phyloP scores from a whole-genome alignment of 2,113 vertebrate genomes.

The Ellobius talpinus region DNA sequence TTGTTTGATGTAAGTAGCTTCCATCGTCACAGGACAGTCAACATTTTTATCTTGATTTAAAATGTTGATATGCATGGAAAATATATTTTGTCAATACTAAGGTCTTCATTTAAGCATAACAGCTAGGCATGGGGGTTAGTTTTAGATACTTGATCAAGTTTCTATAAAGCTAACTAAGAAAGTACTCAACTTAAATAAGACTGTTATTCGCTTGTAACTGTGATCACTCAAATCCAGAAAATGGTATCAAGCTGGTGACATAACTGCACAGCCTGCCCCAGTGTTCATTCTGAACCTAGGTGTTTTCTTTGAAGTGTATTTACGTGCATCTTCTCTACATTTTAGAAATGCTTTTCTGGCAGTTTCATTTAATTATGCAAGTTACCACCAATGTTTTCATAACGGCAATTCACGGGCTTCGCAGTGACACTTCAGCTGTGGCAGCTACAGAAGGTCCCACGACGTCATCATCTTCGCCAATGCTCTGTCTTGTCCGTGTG shows the following conservation, averaged over 20 bases:
- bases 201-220: constrained; percentile 53
- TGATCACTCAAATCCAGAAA: constrained; percentile 67
- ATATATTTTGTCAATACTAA: neutral
- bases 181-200: constrained; percentile 53
- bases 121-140: neutral
- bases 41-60: constrained; percentile 42
- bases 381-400: constrained; percentile 91
- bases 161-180: constrained; percentile 51
- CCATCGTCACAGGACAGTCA: neutral
- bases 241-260: constrained; percentile 8
- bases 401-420: constrained; percentile 90
- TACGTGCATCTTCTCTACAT: constrained; percentile 81
- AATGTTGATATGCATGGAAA: neutral
- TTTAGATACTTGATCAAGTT: constrained; percentile 2
- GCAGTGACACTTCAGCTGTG: constrained; percentile 86
- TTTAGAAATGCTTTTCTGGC: constrained; percentile 87
- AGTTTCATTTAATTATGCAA: constrained; percentile 90
- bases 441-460: constrained; percentile 86
- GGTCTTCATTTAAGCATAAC: neutral
- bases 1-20: constrained; percentile 95
- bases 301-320: constrained; percentile 80
- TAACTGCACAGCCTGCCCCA: constrained; percentile 49
- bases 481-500: constrained; percentile 83
- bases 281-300: constrained; percentile 61
- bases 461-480: constrained; percentile 76